A percentile compares a stretch with the other conserved stretches of the same genome.
Conservation (phyloP, 2,888 invertebrate species). For the Macrophya annulata region DNA sequence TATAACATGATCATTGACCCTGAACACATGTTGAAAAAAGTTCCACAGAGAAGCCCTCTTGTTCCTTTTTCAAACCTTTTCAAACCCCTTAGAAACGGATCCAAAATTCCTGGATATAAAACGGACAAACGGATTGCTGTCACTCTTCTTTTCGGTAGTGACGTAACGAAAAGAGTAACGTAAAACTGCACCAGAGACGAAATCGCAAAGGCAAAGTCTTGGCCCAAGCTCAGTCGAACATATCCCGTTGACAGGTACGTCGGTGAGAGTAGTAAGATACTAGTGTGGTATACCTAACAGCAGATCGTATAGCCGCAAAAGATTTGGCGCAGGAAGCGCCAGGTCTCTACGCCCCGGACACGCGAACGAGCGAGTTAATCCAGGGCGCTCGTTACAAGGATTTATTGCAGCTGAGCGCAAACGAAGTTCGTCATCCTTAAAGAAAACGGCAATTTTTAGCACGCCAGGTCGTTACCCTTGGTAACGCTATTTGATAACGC, state of each 20-base stretch:
- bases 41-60: neutral
- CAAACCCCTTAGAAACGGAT: neutral
- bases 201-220: slow-evolving; percentile 49
- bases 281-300: neutral
- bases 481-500: slow-evolving; percentile 23
- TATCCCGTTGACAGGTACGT: slow-evolving; percentile 51
- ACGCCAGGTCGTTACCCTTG: slow-evolving; percentile 33
- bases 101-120: slow-evolving; percentile 9
- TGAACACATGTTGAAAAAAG: neutral
- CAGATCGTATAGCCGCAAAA: slow-evolving; percentile 11
- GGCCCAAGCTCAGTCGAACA: slow-evolving; percentile 58
- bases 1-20: slow-evolving; percentile 8
- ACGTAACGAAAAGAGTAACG: neutral
- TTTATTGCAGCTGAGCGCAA: slow-evolving; percentile 59
- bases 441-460: slow-evolving; percentile 37
- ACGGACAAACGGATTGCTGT: slow-evolving; percentile 21
- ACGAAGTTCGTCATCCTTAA: slow-evolving; percentile 53
- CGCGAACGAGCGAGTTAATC: slow-evolving; percentile 49
- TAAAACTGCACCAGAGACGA: neutral
- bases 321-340: slow-evolving; percentile 31
- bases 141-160: slow-evolving; percentile 17
- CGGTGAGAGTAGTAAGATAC: slow-evolving; percentile 19
- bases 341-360: slow-evolving; percentile 29
- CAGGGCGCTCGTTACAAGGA: slow-evolving; percentile 53
- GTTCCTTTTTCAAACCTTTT: neutral